phyloP scores from a whole-genome alignment of 2,888 invertebrate species.

The Catocala nupta region DNA sequence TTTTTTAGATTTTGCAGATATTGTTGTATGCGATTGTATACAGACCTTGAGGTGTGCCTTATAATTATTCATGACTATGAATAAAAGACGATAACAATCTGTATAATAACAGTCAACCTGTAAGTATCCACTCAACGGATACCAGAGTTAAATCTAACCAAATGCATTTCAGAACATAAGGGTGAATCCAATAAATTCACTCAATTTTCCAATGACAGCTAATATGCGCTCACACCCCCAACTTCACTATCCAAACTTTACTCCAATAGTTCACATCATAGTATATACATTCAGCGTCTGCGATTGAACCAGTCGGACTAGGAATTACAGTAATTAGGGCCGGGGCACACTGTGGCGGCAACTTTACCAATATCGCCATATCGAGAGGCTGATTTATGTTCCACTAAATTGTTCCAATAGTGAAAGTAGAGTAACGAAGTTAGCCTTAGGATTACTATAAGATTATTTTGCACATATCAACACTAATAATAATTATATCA shows the following conservation, averaged over 20 bases:
- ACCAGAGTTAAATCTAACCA: no score
- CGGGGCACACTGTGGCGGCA: slow-evolving; percentile 34
- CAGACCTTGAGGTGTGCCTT: no score
- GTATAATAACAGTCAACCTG: no score
- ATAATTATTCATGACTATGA: no score
- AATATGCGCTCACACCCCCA: neutral
- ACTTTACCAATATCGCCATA: slow-evolving; percentile 50
- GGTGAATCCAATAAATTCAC: neutral
- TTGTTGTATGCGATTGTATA: no score
- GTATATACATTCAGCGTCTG: slow-evolving; percentile 3
- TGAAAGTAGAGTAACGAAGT: slow-evolving; percentile 14
- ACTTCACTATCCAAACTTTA: slow-evolving; percentile 8
- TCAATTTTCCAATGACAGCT: slow-evolving; percentile 1
- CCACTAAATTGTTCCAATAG: slow-evolving; percentile 34
- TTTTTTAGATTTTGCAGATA: no score
- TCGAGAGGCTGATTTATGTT: slow-evolving; percentile 53
- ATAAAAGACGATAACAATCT: no score
- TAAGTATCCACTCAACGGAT: no score
- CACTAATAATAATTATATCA: no score
- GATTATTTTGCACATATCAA: no score
- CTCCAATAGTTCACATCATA: slow-evolving; percentile 28
- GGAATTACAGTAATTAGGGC: slow-evolving; percentile 38
- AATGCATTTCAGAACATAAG: no score
- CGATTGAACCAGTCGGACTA: slow-evolving; percentile 16
- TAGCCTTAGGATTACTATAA: neutral